Base-by-base conservation (phyloP, 1,140 invertebrate genomes). In the Thrips palmi region DNA sequence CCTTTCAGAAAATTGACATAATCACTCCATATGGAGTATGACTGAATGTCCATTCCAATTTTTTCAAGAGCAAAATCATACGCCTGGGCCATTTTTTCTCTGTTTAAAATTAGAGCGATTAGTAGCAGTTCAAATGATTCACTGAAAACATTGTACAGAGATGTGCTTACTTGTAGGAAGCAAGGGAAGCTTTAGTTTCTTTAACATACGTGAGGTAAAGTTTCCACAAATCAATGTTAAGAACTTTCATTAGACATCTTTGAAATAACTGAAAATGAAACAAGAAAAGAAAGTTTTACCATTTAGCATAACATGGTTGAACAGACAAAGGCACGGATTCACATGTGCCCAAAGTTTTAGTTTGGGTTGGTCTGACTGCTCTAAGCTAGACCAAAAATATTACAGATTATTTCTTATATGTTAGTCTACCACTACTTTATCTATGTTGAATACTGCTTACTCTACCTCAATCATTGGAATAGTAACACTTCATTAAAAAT, bases 41-140 rank as follows among this genome's bases (percentile, higher is more conserved):
- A 92, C 58, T 89, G 83, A 44, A 93, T 85, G 51, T 97, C 93
- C 74, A 97, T 83, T 2, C 96, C 96, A 50, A 99, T 97, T 62
- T 97, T 97, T 42, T 98, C 94, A 39, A 98, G 58, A 0, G 96
- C 93, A 67, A 97, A 98, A 59, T 98, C 94, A 56, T 97, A 99
- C 0, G 94, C 93, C 60, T 99, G 89, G 0, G 92, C 92, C 85
- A 98, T 94, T 66, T 97, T 98, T 59, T 98, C 93, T 53, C 92
- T 94, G 57, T 37, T 14, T 14, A 32, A 40, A 18, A 23, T 40
- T 23, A 33, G 17, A 37, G 22, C 14, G 25, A 42, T 37, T 43
- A 34, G 20, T 3, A 7, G 23, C 11, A 29, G 7, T 32, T 32
- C 30, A 32, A 32, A 14, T 17, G n/a, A 32, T 8, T 14, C 18